phyloP scores from a whole-genome alignment of 2,113 vertebrate species.

The Martes martes region DNA sequence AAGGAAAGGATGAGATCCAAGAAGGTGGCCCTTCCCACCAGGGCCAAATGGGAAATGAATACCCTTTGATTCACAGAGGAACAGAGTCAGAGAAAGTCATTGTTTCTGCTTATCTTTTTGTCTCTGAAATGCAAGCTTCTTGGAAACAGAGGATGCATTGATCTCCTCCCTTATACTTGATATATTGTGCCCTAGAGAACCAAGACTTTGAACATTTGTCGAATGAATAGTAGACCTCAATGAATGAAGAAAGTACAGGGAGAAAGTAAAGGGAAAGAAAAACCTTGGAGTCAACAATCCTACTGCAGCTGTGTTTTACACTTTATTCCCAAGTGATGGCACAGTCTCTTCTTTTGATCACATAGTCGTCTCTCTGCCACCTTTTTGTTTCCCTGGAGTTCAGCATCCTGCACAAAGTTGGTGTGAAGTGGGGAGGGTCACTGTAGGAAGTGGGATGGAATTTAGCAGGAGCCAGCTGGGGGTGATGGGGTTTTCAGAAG shows the following conservation, averaged over 20 bases:
- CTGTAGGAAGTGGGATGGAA: neutral
- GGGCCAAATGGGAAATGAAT: neutral
- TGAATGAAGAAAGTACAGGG: neutral
- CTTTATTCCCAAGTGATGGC: neutral
- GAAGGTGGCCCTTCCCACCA: neutral
- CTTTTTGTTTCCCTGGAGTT: neutral
- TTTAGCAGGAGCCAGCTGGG: neutral
- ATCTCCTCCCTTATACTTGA: neutral
- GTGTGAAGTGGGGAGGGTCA: neutral
- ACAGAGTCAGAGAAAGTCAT: neutral
- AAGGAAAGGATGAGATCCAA: neutral
- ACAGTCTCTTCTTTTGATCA: neutral
- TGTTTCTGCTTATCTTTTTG: neutral
- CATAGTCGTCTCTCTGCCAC: neutral
- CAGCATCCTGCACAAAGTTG: neutral
- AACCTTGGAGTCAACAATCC: neutral
- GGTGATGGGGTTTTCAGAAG: neutral
- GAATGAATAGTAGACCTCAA: neutral
- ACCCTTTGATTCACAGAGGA: neutral
- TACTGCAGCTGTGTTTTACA: neutral
- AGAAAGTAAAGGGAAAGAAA: neutral
- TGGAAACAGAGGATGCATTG: neutral
- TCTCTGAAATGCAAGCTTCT: neutral
- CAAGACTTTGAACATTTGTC: neutral
- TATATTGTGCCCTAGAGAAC: neutral